Evolutionary conservation across 1,140 invertebrate species (phyloP).

Genomic region (Gryllus bimaculatus): DNA sequence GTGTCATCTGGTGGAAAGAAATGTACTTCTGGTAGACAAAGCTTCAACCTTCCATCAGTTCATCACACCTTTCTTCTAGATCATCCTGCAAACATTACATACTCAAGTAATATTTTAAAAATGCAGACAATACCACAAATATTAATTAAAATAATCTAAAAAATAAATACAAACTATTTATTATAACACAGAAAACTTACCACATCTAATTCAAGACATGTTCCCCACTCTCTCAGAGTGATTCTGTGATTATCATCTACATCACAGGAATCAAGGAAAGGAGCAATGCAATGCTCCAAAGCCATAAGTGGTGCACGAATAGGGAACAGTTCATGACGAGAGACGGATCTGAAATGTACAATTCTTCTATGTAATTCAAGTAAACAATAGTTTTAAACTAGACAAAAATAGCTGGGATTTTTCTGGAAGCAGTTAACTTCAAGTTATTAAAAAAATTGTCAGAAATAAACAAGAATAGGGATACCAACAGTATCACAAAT

Average conservation of each 20-base stretch:
- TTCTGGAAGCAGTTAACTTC: no score
- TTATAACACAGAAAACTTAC: background rate
- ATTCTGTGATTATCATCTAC: conserved; percentile 78
- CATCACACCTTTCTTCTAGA: conserved; percentile 48
- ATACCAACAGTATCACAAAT: no score
- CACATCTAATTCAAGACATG: conserved; percentile 71
- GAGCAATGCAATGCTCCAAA: conserved; percentile 88
- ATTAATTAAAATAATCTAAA: conserved; percentile 26
- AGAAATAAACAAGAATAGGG: no score
- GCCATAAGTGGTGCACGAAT: conserved; percentile 84
- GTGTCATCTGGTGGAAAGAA: no score
- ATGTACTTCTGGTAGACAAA: no score
- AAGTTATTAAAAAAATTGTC: no score
- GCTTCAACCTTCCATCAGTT: conserved; percentile 33
- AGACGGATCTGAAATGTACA: conserved; percentile 52
- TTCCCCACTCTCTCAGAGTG: conserved; percentile 83
- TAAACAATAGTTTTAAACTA: no score
- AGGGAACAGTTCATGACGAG: conserved; percentile 88
- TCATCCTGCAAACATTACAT: conserved; percentile 36
- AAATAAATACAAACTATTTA: background rate
- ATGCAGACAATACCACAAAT: background rate
- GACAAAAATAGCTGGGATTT: no score
- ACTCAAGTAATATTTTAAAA: background rate
- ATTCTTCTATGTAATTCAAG: background rate
- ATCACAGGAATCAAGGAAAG: conserved; percentile 88